Evolutionary conservation across 2,888 invertebrate species (phyloP).

Genomic region (Junonia oenone): DNA sequence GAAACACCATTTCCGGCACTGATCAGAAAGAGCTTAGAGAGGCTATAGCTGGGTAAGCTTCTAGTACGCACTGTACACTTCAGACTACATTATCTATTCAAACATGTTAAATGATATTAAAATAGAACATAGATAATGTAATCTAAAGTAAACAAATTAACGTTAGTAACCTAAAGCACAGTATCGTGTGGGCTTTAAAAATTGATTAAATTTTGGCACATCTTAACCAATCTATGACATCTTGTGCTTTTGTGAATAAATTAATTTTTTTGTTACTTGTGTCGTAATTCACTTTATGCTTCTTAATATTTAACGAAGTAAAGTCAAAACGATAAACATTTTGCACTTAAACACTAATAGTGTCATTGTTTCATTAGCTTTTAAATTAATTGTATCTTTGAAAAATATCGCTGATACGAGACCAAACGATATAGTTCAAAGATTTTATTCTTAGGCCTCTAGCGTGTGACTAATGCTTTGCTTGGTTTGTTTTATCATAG

Average conservation of each 20-base stretch:
- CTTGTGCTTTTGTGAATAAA: constrained; percentile 75
- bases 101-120: constrained; percentile 19
- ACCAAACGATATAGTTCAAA: constrained; percentile 63
- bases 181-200: constrained; percentile 66
- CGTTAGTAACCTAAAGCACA: constrained; percentile 63
- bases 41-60: constrained; percentile 90
- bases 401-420: constrained; percentile 64
- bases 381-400: constrained; percentile 65
- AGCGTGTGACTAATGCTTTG: constrained; percentile 81
- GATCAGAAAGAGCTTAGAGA: constrained; percentile 93
- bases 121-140: constrained; percentile 53
- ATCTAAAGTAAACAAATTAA: constrained; percentile 59
- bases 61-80: constrained; percentile 68
- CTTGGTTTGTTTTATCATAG: constrained; percentile 79
- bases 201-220: constrained; percentile 60
- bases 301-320: constrained; percentile 35
- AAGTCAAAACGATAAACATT: constrained; percentile 61
- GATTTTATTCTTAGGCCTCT: constrained; percentile 64
- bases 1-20: constrained; percentile 94
- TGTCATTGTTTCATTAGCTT: constrained; percentile 74
- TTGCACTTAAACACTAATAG: constrained; percentile 76
- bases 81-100: constrained; percentile 58
- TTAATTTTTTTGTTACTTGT: constrained; percentile 61
- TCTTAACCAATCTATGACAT: constrained; percentile 67
- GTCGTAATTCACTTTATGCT: constrained; percentile 55